Evolutionary conservation across 1,140 invertebrate genomes (phyloP).

Genomic region (Diachasma alloeum): DNA sequence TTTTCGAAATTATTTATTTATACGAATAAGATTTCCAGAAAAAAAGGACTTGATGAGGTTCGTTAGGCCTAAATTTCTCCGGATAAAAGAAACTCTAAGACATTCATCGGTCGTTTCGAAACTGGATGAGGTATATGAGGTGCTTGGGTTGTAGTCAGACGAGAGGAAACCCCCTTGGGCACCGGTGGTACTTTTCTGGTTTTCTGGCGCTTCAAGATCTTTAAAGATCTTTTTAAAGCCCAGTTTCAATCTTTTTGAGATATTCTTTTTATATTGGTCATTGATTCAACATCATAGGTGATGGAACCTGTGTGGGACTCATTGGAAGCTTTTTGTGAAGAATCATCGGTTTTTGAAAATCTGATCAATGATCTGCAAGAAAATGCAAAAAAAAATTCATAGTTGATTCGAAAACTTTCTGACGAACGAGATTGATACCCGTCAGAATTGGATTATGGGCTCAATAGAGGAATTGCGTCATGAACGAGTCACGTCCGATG

Average conservation of each 20-base stretch:
- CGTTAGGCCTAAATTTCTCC: not conserved
- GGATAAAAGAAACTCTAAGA: not conserved
- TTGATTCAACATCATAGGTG: not conserved
- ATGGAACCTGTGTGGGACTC: not conserved
- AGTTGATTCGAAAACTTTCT: not conserved
- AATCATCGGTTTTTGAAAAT: too few relatives aligned
- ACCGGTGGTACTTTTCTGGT: conserved; percentile 31
- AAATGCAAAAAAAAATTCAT: too few relatives aligned
- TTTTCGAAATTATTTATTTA: not conserved
- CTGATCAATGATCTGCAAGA: too few relatives aligned
- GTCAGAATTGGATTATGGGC: not conserved
- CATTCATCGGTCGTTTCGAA: conserved; percentile 50
- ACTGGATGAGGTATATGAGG: conserved; percentile 1
- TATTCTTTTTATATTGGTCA: not conserved
- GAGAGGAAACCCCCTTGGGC: conserved; percentile 39
- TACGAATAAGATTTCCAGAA: not conserved
- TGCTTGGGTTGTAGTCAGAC: conserved; percentile 27
- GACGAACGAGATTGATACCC: not conserved
- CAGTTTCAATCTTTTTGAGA: not conserved
- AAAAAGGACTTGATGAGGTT: not conserved
- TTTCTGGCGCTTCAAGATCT: not conserved
- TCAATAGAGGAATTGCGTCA: not conserved
- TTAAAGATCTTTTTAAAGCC: not conserved
- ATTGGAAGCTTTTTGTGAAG: not conserved
- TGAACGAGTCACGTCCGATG: not conserved